Evolutionary conservation across 2,888 invertebrate species (phyloP).

Genomic region (Andricus curvator): DNA sequence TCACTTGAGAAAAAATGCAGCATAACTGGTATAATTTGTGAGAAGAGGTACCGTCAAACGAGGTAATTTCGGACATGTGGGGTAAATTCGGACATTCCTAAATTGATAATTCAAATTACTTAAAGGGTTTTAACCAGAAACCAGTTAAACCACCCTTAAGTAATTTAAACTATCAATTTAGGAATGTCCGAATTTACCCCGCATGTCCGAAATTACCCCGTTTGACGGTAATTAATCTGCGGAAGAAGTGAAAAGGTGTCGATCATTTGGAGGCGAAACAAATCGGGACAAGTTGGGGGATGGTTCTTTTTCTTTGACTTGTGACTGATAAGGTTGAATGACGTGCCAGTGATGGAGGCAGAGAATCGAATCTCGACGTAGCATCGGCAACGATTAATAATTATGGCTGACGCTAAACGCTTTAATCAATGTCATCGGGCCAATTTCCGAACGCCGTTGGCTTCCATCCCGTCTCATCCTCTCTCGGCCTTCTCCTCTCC

Average conservation of each 20-base stretch:
- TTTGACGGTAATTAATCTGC: not conserved
- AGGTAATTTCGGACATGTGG: too few relatives aligned
- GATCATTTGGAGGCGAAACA: not conserved
- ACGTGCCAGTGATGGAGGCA: constrained; percentile 46
- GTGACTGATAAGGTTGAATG: constrained; percentile 31
- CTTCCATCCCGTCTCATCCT: constrained; percentile 65
- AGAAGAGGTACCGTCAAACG: not conserved
- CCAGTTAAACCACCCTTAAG: too few relatives aligned
- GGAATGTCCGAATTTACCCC: too few relatives aligned
- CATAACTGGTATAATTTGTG: not conserved
- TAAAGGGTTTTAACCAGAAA: too few relatives aligned
- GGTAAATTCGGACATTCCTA: too few relatives aligned
- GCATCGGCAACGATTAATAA: constrained; percentile 74
- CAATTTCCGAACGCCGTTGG: constrained; percentile 76
- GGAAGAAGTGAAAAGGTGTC: not conserved
- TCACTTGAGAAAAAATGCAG: too few relatives aligned
- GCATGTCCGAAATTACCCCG: too few relatives aligned
- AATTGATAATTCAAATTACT: too few relatives aligned
- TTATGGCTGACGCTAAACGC: constrained; percentile 74
- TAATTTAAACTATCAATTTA: too few relatives aligned
- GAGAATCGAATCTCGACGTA: constrained; percentile 57
- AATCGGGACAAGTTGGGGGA: constrained; percentile 9
- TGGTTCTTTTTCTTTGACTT: not conserved
- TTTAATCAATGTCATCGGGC: constrained; percentile 79
- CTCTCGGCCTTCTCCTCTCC: constrained; percentile 53